Evolutionary conservation across 1,140 invertebrate species (phyloP).

Genomic region (Drosophila busckii): DNA sequence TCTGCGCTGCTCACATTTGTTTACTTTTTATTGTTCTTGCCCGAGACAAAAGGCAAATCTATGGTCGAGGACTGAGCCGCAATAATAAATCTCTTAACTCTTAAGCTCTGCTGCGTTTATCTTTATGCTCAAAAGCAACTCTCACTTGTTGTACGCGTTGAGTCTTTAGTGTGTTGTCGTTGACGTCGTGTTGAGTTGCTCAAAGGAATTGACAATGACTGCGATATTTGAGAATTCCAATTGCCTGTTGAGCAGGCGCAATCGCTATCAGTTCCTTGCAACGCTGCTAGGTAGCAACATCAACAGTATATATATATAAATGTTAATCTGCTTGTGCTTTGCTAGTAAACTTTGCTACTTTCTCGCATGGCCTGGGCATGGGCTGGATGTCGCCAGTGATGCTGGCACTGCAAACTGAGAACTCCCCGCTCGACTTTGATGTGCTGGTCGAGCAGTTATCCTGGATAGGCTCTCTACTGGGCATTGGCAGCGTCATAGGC

Average conservation of each 20-base stretch:
- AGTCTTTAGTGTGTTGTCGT: conserved; percentile 15
- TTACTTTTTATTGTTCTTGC: conserved; percentile 79
- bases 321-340: not conserved
- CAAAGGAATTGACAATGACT: conserved; percentile 36
- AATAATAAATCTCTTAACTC: conserved; percentile 11
- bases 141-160: no score
- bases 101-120: conserved; percentile 9
- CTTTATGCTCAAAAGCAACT: no score
- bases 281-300: conserved; percentile 43
- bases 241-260: conserved; percentile 44
- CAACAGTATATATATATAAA: not conserved
- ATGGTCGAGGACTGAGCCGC: conserved; percentile 45
- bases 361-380: conserved; percentile 77
- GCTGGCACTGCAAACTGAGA: conserved; percentile 61
- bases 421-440: conserved; percentile 55
- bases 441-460: conserved; percentile 52
- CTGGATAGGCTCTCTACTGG: conserved; percentile 64
- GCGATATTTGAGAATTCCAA: conserved; percentile 39
- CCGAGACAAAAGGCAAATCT: conserved; percentile 86
- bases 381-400: conserved; percentile 79
- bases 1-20: conserved; percentile 49
- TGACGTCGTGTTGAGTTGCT: no score
- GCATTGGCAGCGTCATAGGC: conserved; percentile 65
- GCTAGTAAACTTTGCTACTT: conserved; percentile 78
- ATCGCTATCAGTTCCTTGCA: conserved; percentile 48